Evolutionary conservation across 2,888 invertebrate species (phyloP).

Genomic region (Orthonevra nobilis): DNA sequence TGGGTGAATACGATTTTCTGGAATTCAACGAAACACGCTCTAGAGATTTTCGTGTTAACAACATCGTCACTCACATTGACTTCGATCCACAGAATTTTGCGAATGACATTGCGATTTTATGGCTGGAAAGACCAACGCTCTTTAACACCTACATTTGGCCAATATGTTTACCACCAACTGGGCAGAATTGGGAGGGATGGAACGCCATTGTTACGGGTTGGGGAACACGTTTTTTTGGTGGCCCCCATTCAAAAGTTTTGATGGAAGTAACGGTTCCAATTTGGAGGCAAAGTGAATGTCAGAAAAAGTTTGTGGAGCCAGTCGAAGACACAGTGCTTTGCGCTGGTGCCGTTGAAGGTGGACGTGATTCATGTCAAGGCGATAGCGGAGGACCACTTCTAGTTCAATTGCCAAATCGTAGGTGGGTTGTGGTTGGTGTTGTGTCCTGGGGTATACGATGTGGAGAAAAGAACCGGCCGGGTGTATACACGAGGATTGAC

Average conservation of each 20-base stretch:
- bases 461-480: constrained; percentile 88
- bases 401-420: constrained; percentile 86
- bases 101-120: constrained; percentile 89
- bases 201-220: constrained; percentile 88
- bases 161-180: constrained; percentile 88
- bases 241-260: constrained; percentile 85
- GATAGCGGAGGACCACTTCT: constrained; percentile 86
- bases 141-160: constrained; percentile 92
- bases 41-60: constrained; percentile 85
- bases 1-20: constrained; percentile 91
- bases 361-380: constrained; percentile 91
- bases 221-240: constrained; percentile 88
- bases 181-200: constrained; percentile 83
- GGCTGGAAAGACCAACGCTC: constrained; percentile 84
- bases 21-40: constrained; percentile 85
- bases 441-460: constrained; percentile 94
- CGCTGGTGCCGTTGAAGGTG: constrained; percentile 88
- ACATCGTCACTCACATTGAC: constrained; percentile 85
- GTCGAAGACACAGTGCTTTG: constrained; percentile 87
- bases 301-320: constrained; percentile 83
- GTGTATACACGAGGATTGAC: constrained; percentile 88
- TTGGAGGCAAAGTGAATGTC: constrained; percentile 86
- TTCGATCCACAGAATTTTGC: constrained; percentile 86
- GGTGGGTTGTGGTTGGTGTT: constrained; percentile 89
- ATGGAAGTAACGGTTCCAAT: constrained; percentile 90